Conservation (phyloP, 2,797 vertebrate genomes). For the Chloroceryle amazona region DNA sequence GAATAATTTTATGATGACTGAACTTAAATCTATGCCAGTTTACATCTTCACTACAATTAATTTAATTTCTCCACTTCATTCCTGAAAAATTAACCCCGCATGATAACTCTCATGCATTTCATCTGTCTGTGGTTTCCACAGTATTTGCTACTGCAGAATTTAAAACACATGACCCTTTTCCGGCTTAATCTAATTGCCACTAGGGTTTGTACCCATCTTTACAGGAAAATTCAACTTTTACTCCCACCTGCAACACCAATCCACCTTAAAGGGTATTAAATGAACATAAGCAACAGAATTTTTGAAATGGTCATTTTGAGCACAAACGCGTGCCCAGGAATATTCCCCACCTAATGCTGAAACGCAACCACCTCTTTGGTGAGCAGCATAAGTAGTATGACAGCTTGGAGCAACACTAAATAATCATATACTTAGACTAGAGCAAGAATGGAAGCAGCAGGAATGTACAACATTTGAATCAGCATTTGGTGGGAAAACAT, state of each 20-base stretch:
- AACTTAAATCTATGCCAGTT: conserved; percentile 11
- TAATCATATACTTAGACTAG: background rate
- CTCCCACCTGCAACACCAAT: background rate
- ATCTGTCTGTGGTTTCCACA: background rate
- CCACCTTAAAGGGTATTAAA: background rate
- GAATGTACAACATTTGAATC: background rate
- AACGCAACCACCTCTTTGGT: background rate
- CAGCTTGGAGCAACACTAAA: conserved; percentile 1
- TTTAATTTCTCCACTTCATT: background rate
- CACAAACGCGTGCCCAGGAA: background rate
- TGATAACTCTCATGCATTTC: background rate
- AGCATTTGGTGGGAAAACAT: background rate
- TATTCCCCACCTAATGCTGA: background rate
- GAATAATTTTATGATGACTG: conserved; percentile 8
- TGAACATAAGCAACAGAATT: background rate
- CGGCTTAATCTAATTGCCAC: background rate
- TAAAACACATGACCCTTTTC: background rate
- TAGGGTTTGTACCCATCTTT: background rate
- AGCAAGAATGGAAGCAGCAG: background rate
- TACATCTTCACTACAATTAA: conserved; percentile 4
- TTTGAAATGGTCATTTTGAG: background rate
- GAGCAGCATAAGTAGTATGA: background rate
- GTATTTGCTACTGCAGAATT: background rate
- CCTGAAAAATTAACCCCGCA: background rate
- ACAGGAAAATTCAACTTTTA: background rate